A percentile compares a stretch with the other conserved stretches of the same genome.
phyloP scores from a whole-genome alignment of 2,797 vertebrate species.

The Phylloscopus collybita region DNA sequence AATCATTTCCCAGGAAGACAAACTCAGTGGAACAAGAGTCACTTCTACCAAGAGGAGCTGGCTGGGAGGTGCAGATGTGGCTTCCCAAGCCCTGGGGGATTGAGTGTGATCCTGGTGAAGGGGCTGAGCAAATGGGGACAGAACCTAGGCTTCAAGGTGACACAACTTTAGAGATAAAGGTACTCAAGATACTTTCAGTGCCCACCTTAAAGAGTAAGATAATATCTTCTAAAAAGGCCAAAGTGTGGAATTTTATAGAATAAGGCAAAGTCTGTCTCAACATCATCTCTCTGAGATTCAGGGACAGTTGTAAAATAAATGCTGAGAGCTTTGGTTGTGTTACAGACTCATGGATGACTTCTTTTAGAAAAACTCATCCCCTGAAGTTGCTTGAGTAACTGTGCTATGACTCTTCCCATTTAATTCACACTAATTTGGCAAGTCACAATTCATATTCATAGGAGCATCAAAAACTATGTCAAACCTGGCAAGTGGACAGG shows the following conservation, averaged over 20 bases:
- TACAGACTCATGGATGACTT: not conserved
- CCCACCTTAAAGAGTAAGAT: not conserved
- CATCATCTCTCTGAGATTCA: not conserved
- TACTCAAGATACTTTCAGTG: not conserved
- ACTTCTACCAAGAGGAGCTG: not conserved
- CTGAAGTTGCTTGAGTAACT: not conserved
- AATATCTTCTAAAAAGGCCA: not conserved
- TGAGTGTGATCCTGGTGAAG: accelerated
- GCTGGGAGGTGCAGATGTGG: not conserved
- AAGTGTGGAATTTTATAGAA: not conserved
- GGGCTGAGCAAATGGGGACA: not conserved
- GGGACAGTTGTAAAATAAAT: not conserved
- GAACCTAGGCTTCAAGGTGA: not conserved
- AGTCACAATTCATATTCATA: not conserved
- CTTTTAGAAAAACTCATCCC: not conserved
- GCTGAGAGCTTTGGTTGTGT: not conserved
- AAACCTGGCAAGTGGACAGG: not conserved
- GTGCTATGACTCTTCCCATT: not conserved
- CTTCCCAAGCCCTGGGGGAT: not conserved
- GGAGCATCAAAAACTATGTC: not conserved
- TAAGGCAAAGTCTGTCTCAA: not conserved
- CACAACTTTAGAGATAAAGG: not conserved
- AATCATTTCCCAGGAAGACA: not conserved
- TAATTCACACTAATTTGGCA: not conserved
- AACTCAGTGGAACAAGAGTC: not conserved